These are phyloP conservation scores for Ailurus styani DNA, from an alignment of 2,113 vertebrate species.

Conservation along the genomic window DNA sequence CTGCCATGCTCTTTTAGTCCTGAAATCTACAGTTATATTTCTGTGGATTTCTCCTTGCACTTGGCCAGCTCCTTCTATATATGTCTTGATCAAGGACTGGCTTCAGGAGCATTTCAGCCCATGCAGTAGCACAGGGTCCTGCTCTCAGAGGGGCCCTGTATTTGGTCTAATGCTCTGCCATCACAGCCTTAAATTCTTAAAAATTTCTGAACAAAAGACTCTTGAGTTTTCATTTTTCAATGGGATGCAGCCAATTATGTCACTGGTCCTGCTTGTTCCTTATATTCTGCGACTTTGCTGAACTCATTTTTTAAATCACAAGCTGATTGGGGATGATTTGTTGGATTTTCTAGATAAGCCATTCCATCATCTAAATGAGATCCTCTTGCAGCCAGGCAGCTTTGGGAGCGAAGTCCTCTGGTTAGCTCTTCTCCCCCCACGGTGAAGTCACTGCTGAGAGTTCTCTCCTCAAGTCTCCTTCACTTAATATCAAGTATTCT, in stretches of 20 bases:
- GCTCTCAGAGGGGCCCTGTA: background rate
- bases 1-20: background rate
- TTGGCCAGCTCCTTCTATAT: background rate
- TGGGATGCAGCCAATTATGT: background rate
- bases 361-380: background rate
- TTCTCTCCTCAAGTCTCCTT: background rate
- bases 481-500: background rate
- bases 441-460: background rate
- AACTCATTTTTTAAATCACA: background rate
- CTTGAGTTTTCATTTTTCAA: background rate
- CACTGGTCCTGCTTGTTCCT: background rate
- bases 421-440: background rate
- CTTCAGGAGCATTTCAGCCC: background rate
- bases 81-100: background rate
- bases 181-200: background rate
- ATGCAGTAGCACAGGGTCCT: background rate
- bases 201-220: background rate
- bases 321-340: background rate
- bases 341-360: conserved; percentile 19
- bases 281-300: background rate
- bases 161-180: background rate
- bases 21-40: background rate
- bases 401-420: background rate
- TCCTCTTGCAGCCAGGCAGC: background rate
- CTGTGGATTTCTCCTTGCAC: background rate